Conservation (phyloP, 2,113 vertebrate genomes). For the Nothoprocta pentlandii region DNA sequence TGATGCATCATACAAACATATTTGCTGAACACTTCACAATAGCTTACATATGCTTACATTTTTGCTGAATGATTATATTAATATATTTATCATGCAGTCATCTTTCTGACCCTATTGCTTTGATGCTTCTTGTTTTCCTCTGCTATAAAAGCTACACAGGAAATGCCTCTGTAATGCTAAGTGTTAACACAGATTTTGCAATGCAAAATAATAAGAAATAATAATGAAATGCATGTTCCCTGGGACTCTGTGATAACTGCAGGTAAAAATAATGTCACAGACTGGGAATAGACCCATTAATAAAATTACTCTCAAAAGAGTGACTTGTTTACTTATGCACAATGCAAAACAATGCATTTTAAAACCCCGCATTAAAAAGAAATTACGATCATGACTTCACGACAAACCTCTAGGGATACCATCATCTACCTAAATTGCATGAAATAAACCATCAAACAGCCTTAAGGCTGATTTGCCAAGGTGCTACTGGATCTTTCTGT, state of each 20-base stretch:
- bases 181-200: not conserved
- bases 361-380: conserved; percentile 50
- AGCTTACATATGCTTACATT: not conserved
- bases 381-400: conserved; percentile 44
- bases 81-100: not conserved
- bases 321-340: conserved; percentile 60
- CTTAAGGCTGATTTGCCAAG: not conserved
- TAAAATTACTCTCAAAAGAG: conserved; percentile 42
- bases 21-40: not conserved
- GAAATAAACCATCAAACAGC: not conserved
- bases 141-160: not conserved
- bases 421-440: conserved; percentile 26
- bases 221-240: conserved; percentile 49
- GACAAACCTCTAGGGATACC: conserved; percentile 31
- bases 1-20: not conserved
- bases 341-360: conserved; percentile 51
- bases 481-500: not conserved
- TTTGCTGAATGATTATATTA: not conserved
- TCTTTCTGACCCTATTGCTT: not conserved
- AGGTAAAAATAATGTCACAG: conserved; percentile 43
- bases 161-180: not conserved
- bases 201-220: conserved; percentile 54
- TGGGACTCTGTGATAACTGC: conserved; percentile 49
- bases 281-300: conserved; percentile 59
- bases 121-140: not conserved